Evolutionary conservation across 1,140 invertebrate genomes (phyloP).

Genomic region (Chrysoperla carnea): DNA sequence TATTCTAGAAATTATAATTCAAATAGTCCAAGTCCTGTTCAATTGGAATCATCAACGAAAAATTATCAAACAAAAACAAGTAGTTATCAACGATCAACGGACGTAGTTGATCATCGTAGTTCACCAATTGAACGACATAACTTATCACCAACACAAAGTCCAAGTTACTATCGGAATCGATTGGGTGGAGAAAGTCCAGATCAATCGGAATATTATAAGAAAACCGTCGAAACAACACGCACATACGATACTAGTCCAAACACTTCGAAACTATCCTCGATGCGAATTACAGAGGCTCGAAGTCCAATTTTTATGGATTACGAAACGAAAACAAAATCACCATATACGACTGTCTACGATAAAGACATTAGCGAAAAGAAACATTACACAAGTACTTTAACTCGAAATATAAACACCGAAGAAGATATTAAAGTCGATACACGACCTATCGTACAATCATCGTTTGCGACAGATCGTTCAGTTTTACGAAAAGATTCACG

Average conservation of each 20-base stretch:
- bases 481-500: slow-evolving; percentile 50
- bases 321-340: slow-evolving; percentile 2
- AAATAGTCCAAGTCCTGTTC: not conserved
- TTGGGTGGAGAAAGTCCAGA: slow-evolving; percentile 6
- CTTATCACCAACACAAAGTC: slow-evolving; percentile 13
- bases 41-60: not conserved
- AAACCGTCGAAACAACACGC: no score
- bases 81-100: slow-evolving; percentile 1
- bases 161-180: slow-evolving; percentile 15
- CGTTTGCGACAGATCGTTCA: slow-evolving; percentile 38
- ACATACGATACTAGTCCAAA: no score
- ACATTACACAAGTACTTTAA: slow-evolving; percentile 7
- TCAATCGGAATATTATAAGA: no score
- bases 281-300: slow-evolving; percentile 11
- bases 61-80: not conserved
- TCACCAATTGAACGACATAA: slow-evolving; percentile 14
- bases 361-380: slow-evolving; percentile 20
- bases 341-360: slow-evolving; percentile 8
- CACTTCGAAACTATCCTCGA: slow-evolving; percentile 11
- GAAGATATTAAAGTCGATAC: slow-evolving; percentile 37
- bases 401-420: not conserved
- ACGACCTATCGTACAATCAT: slow-evolving; percentile 48
- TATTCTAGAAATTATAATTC: not conserved
- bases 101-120: slow-evolving; percentile 16
- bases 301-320: slow-evolving; percentile 14